Evolutionary conservation across 2,113 vertebrate species (phyloP), one percentile per base, ranked within the genome.

Genomic region (Percina caprodes): DNA sequence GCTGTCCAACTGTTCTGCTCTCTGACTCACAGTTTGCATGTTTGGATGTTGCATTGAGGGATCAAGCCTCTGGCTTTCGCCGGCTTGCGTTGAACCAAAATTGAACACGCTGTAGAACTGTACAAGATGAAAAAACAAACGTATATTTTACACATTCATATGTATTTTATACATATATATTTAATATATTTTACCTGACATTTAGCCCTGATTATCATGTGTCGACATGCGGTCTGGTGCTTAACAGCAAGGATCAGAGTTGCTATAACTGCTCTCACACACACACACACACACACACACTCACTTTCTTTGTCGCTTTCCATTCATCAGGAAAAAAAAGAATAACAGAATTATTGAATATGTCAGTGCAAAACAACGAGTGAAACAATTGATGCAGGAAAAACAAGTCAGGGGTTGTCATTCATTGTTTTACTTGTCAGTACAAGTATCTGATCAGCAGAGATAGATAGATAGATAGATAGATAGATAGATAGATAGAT

Each of bases 341-440:
- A 45, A 69, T 76, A 35, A 63, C 15, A 66, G 16, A 67, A 33
- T 79, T 30, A 88, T 88, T 16, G 77, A 89, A 86, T 69, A 30
- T 30, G 30, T 4, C 51, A 23, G 24, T 30, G 15, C 77, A 85
- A 85, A 80, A 84, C 67, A 88, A 82, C 85, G 35, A 80, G 24
- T 58, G 54, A 74, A 86, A 80, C 26, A 82, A 75, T 42, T 66
- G 80, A 69, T 2, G 11, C 48, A 11, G 65, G 51, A 42, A 77
- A 60, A 78, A 69, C 19, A 51, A 85, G 80, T 79, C 68, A 68
- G 21, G 35, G 62, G 39, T 75, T 66, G 74, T 78, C 45, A 81
- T 35, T 74, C 71, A 83, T 83, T 74, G 73, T 88, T 90, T 89
- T 68, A 78, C 14, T 60, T 80, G 72, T 85, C 83, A 76, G 82